These are phyloP conservation scores for Brachionus plicatilis DNA, from an alignment of 1,140 invertebrate genomes.

Conservation along the genomic window DNA sequence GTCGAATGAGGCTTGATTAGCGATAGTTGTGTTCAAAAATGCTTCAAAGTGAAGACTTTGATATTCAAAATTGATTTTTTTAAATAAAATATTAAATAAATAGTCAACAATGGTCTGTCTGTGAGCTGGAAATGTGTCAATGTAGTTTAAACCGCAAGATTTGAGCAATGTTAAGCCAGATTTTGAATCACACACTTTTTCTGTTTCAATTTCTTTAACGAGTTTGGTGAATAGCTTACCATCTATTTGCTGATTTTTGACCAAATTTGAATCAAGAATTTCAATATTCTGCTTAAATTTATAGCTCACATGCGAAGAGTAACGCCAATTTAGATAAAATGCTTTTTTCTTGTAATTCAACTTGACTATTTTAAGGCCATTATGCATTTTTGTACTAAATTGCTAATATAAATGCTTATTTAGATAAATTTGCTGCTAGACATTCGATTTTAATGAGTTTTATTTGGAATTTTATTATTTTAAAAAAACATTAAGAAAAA, in stretches of 20 bases:
- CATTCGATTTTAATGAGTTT: not conserved
- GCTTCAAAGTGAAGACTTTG: not conserved
- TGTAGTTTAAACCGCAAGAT: not conserved
- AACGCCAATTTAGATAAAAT: not conserved
- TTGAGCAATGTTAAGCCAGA: not conserved
- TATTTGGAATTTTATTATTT: no score
- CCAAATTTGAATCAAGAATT: not conserved
- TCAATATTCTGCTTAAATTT: not conserved
- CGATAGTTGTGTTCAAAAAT: not conserved
- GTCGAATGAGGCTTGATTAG: not conserved
- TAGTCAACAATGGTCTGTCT: not conserved
- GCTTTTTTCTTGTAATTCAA: not conserved
- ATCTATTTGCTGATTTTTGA: not conserved
- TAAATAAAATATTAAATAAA: not conserved
- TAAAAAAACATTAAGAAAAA: not conserved
- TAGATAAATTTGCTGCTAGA: not conserved
- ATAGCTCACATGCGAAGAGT: not conserved
- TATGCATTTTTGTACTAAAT: not conserved
- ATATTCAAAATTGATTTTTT: not conserved
- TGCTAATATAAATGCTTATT: not conserved
- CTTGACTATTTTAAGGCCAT: not conserved
- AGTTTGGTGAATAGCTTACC: not conserved
- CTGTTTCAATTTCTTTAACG: not conserved
- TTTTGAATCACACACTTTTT: not conserved
- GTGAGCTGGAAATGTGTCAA: not conserved